phyloP scores from a whole-genome alignment of 30 jellyfish, hydroid and myxozoan species.

The Mastigias papua region DNA sequence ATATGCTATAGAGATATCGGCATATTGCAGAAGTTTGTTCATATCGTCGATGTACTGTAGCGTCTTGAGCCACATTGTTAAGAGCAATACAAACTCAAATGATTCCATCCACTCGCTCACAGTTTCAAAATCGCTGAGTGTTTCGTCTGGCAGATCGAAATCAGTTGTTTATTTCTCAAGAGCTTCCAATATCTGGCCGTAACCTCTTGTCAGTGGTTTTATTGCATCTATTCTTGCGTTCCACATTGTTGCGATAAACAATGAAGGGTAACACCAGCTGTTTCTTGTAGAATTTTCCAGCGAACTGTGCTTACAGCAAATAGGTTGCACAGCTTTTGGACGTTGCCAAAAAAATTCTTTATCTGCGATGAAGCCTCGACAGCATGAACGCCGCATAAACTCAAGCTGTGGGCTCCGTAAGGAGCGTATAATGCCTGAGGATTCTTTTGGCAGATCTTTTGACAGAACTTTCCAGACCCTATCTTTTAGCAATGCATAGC shows the following conservation, averaged over 20 bases:
- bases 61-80: background rate
- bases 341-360: constrained; percentile 6
- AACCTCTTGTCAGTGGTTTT: constrained; percentile 14
- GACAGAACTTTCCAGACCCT: too few relatives aligned
- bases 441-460: too few relatives aligned
- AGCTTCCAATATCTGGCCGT: constrained; percentile 48
- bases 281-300: too few relatives aligned
- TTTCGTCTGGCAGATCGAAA: constrained; percentile 22
- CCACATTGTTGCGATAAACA: constrained; percentile 28
- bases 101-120: constrained; percentile 33
- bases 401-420: constrained; percentile 12
- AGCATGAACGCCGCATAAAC: background rate
- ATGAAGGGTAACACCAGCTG: constrained; percentile 14
- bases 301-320: constrained; percentile 9
- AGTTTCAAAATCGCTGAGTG: constrained; percentile 47
- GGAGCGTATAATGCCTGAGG: constrained; percentile 1
- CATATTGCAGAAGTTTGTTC: background rate
- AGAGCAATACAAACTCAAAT: constrained; percentile 2
- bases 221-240: too few relatives aligned
- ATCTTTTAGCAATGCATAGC: too few relatives aligned
- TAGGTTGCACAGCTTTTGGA: constrained; percentile 6
- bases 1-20: constrained; percentile 25
- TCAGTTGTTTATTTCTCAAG: constrained; percentile 4
- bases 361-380: constrained; percentile 19
- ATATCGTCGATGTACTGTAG: constrained; percentile 25